A percentile compares a stretch with the other conserved stretches of the same genome.
phyloP scores from a whole-genome alignment of 2,113 vertebrate species.

The Pluvianellus socialis region DNA sequence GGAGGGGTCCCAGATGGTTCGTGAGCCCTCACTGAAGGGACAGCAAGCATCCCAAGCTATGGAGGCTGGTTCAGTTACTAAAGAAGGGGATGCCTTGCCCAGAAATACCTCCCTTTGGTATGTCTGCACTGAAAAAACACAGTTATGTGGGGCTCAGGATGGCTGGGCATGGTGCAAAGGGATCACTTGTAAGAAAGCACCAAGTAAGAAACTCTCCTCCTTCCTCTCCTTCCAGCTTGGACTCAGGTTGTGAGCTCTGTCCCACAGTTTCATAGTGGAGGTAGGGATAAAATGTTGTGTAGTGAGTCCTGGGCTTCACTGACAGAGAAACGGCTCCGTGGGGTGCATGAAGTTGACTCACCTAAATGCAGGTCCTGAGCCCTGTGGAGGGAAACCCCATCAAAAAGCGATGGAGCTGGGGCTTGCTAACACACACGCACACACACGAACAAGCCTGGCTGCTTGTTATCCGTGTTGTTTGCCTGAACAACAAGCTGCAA shows the following conservation, averaged over 20 bases:
- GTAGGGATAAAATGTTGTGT: background rate
- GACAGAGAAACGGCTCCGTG: background rate
- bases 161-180: rapidly evolving
- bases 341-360: background rate
- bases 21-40: background rate
- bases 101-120: background rate
- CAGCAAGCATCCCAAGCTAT: background rate
- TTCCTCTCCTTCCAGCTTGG: background rate
- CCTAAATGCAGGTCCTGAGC: background rate
- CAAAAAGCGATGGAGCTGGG: background rate
- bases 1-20: background rate
- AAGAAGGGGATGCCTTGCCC: background rate
- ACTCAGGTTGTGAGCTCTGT: background rate
- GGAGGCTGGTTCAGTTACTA: background rate
- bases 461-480: background rate
- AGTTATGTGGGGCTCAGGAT: rapidly evolving
- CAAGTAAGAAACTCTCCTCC: background rate
- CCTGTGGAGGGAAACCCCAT: background rate
- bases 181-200: background rate
- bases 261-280: background rate
- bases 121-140: background rate
- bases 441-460: background rate
- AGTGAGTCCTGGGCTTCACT: background rate
- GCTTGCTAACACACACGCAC: background rate
- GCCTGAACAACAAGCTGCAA: background rate